phyloP scores from a whole-genome alignment of 2,888 invertebrate species.

The Linyphia triangularis region DNA sequence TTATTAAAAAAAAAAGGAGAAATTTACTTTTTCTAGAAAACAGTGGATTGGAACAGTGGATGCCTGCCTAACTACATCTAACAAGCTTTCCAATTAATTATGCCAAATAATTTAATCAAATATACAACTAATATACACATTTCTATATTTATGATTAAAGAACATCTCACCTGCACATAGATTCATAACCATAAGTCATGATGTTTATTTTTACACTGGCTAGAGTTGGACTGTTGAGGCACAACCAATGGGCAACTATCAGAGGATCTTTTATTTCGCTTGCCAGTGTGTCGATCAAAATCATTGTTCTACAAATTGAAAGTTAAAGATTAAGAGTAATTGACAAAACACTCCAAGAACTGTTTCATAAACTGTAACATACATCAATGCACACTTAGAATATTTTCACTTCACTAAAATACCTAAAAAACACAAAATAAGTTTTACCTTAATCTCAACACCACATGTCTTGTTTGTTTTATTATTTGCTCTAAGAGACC shows the following conservation, averaged over 20 bases:
- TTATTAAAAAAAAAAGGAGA: too few species aligned
- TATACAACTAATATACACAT: too few species aligned
- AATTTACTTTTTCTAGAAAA: too few species aligned
- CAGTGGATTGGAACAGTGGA: too few species aligned
- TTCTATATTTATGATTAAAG: too few species aligned
- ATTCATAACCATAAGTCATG: slow-evolving; percentile 81
- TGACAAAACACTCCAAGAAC: not conserved
- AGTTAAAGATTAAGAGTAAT: not conserved
- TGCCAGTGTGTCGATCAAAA: slow-evolving; percentile 94
- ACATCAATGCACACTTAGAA: too few species aligned
- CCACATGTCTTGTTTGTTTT: slow-evolving; percentile 96
- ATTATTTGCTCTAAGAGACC: slow-evolving; percentile 97
- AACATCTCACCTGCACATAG: slow-evolving; percentile 78
- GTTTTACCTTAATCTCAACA: slow-evolving; percentile 87
- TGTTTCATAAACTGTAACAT: not conserved
- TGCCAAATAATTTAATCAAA: too few species aligned
- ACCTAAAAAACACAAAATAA: not conserved
- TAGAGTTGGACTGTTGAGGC: slow-evolving; percentile 94
- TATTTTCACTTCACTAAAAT: not conserved
- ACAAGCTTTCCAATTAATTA: too few species aligned
- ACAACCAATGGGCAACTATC: slow-evolving; percentile 97
- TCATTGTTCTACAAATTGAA: slow-evolving; percentile 84
- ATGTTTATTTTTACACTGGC: slow-evolving; percentile 97
- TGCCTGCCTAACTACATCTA: too few species aligned
- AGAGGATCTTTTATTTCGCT: slow-evolving; percentile 96